Percentiles rank a stretch among this genome's conserved stretches.
phyloP scores from a whole-genome alignment of 2,888 invertebrate genomes.

The Conchocele bisecta region DNA sequence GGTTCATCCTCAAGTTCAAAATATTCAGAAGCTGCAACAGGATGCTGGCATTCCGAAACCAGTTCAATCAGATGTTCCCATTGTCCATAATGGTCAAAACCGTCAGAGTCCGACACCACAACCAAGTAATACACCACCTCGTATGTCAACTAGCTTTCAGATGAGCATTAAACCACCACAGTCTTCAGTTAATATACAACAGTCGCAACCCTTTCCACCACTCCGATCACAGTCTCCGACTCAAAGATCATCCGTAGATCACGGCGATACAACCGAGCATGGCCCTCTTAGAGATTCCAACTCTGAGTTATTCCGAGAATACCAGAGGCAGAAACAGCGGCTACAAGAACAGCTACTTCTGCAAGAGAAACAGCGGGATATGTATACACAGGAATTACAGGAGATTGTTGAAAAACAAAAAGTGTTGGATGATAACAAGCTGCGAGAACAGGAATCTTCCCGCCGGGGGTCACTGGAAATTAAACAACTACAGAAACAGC shows the following conservation, averaged over 20 bases:
- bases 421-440: conserved; percentile 50
- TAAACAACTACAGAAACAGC: conserved; percentile 31
- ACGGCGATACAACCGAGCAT: conserved; percentile 34
- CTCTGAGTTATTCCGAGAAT: conserved; percentile 91
- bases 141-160: conserved; percentile 54
- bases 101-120: conserved; percentile 38
- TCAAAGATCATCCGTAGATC: conserved; percentile 59
- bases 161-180: conserved; percentile 47
- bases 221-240: conserved; percentile 67
- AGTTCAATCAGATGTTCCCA: conserved; percentile 27
- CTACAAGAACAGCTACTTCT: conserved; percentile 73
- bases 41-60: conserved; percentile 17
- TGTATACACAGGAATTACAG: conserved; percentile 84
- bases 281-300: conserved; percentile 76
- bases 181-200: conserved; percentile 45
- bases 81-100: conserved; percentile 38
- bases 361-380: conserved; percentile 80
- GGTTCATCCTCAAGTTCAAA: conserved; percentile 27
- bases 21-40: conserved; percentile 24
- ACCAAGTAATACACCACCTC: conserved; percentile 58
- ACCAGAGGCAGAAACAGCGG: conserved; percentile 85
- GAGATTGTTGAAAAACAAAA: conserved; percentile 71
- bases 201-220: conserved; percentile 51
- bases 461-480: conserved; percentile 32
- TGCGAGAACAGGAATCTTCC: conserved; percentile 16